Evolutionary conservation across 2,113 vertebrate genomes (phyloP), one percentile per base, ranked within the genome.

Genomic region (Hippocampus zosterae): DNA sequence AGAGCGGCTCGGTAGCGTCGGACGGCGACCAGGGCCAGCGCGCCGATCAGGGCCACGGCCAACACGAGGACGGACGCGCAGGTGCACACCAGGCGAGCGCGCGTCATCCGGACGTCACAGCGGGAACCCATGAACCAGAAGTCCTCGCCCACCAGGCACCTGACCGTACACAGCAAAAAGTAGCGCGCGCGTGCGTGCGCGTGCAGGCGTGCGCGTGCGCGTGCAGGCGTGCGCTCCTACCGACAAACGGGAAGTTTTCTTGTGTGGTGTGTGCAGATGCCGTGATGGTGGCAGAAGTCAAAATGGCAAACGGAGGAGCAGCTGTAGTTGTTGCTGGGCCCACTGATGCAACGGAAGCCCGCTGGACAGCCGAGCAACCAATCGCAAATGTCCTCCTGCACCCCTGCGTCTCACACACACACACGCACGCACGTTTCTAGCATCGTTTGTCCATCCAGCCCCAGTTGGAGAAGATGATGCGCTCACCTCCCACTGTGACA

Each of bases 81-180:
- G 0, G 81, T 62, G 1, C 92, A 93, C 44, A 92, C 88, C 42
- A 96, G 86, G 21, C 90, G 78, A 56, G 87, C 88, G 57, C 84
- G 90, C 0, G 94, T 96, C 94, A 96, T 93, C 52, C 75, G 90
- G 55, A 92, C 71, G 67, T 96, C 94, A 11, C 95, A 95, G 69
- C 87, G 87, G 80, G 86, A 87, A 23, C 95, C 95, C 94, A 96
- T 85, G 87, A 91, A 96, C 95, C 95, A 96, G 88, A 93, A 95
- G 71, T 96, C 91, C 8, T 92, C 92, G 48, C 95, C 95, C 0
- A 90, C 91, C 0, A 94, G 93, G 80, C 95, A 95, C 81, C 95
- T 96, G 65, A 18, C 33, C 33, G 6, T 37, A 37, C 33, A 42
- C 10, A 11, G 5, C 5, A 21, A 40, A n/a, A 12, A 2, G 13